Conservation (phyloP, 2,888 invertebrate species). For the Dryocosmus kuriphilus region DNA sequence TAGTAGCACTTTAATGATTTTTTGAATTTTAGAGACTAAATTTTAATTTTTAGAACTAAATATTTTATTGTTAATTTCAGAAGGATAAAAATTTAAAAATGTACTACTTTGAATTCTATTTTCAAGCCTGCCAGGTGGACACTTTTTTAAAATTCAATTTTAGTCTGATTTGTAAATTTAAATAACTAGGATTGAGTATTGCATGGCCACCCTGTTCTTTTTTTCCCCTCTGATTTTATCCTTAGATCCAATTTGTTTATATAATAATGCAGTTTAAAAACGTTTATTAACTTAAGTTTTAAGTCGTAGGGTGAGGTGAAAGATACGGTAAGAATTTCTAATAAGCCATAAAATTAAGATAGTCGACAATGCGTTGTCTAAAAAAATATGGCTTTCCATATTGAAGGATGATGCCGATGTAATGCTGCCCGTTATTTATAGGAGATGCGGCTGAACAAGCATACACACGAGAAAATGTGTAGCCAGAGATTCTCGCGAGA, state of each 20-base stretch:
- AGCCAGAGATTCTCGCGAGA: conserved; percentile 74
- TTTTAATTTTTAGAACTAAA: too few relatives aligned
- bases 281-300: conserved; percentile 26
- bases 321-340: conserved; percentile 30
- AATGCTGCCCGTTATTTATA: conserved; percentile 76
- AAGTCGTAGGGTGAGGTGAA: conserved; percentile 22
- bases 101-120: too few relatives aligned
- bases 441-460: conserved; percentile 76
- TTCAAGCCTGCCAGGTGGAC: too few relatives aligned
- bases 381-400: conserved; percentile 59
- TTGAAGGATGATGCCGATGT: conserved; percentile 70
- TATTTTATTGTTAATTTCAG: too few relatives aligned
- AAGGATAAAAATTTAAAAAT: too few relatives aligned
- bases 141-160: too few relatives aligned
- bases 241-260: conserved; percentile 7
- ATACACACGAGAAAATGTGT: conserved; percentile 72
- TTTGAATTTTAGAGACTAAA: too few relatives aligned
- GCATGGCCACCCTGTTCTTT: neutral
- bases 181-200: neutral
- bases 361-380: conserved; percentile 43
- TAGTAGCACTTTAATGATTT: too few relatives aligned
- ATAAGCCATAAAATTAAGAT: conserved; percentile 38
- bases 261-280: conserved; percentile 23
- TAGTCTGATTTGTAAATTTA: too few relatives aligned
- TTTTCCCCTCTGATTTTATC: conserved; percentile 12